Evolutionary conservation across 2,888 invertebrate genomes (phyloP).

Genomic region (Drosophila parthenogenetica): DNA sequence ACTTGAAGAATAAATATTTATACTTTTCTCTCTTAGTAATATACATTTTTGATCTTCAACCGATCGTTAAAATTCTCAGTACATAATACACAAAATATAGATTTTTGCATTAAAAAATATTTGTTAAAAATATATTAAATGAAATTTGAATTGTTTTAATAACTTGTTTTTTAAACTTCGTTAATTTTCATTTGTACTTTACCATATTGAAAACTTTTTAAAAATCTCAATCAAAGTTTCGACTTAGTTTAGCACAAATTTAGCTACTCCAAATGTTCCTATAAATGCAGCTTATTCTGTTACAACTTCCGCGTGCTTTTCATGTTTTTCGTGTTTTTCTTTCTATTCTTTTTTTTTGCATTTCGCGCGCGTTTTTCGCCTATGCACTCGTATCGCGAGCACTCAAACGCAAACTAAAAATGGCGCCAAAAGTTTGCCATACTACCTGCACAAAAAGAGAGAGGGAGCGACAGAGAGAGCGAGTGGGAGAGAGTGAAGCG

Average conservation of each 20-base stretch:
- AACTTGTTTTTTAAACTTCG: too few species aligned
- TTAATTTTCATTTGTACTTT: too few species aligned
- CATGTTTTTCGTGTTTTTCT: conserved; percentile 10
- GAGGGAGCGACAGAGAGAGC: conserved; percentile 7
- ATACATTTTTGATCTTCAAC: too few species aligned
- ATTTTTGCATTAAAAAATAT: too few species aligned
- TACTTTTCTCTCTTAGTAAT: too few species aligned
- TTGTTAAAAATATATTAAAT: too few species aligned
- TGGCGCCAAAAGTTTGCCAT: conserved; percentile 78
- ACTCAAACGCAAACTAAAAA: conserved; percentile 78
- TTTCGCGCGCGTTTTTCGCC: conserved; percentile 67
- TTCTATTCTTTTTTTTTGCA: conserved; percentile 19
- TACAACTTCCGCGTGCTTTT: conserved; percentile 27
- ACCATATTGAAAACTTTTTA: not conserved
- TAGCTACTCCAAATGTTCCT: not conserved
- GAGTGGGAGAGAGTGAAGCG: conserved; percentile 17
- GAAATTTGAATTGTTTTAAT: too few species aligned
- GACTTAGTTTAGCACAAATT: not conserved
- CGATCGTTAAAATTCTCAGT: too few species aligned
- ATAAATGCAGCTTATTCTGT: not conserved
- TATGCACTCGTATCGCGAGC: conserved; percentile 67
- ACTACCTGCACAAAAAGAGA: conserved; percentile 41
- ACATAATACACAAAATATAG: too few species aligned
- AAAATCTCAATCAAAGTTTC: not conserved
- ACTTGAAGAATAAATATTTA: too few species aligned